A percentile compares a stretch with the other conserved stretches of the same genome.
Conservation (phyloP, 1,140 invertebrate genomes). For the Sarcophaga bullata region DNA sequence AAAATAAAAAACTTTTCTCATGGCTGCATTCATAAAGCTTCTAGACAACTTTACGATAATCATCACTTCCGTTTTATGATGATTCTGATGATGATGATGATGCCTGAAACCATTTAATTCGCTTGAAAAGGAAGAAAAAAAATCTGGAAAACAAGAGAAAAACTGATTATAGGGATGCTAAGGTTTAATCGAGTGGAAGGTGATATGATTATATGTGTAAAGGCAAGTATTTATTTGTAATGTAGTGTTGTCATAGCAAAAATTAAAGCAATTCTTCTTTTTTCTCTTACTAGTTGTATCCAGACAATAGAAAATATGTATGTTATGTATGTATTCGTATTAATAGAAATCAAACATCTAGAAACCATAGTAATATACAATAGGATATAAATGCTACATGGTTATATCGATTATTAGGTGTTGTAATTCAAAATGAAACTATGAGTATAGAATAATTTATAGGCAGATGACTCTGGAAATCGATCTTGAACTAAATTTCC, state of each 20-base stretch:
- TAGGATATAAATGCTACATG: background rate
- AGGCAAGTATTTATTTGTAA: background rate
- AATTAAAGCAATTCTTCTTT: background rate
- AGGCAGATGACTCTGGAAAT: no score
- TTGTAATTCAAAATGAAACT: no score
- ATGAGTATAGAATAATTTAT: no score
- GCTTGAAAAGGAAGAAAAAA: background rate
- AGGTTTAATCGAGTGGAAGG: conserved; percentile 22
- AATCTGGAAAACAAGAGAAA: background rate
- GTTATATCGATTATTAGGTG: no score
- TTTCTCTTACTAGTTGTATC: no score
- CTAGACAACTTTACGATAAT: conserved; percentile 9
- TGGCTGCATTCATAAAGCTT: conserved; percentile 9
- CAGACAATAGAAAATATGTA: no score
- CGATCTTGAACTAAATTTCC: no score
- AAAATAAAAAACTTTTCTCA: background rate
- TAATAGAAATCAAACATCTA: conserved; percentile 6
- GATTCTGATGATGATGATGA: background rate
- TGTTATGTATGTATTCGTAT: background rate
- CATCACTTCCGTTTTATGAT: background rate
- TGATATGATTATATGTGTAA: conserved; percentile 22
- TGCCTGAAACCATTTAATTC: background rate
- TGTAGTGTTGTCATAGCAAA: background rate
- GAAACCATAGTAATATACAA: conserved; percentile 6
- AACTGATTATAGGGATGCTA: conserved; percentile 22